Evolutionary conservation across 2,888 invertebrate species (phyloP), one percentile per base, ranked within the genome.

Genomic region (Scaptodrosophila latifasciaeformis): DNA sequence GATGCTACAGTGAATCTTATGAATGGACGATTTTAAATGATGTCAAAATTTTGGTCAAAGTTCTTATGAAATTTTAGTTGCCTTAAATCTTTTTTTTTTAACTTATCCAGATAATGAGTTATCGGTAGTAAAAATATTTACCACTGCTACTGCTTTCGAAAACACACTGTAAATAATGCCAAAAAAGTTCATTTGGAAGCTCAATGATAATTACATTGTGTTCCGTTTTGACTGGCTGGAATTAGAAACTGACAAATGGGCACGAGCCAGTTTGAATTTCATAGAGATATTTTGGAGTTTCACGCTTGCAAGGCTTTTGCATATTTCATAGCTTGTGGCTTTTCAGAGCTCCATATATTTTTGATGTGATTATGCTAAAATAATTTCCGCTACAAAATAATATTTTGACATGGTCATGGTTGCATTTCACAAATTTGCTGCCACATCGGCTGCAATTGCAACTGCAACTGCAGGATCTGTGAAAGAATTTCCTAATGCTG

Each of bases 361-460:
- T 27, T 43, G 54, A 59, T 49, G 43, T 63, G 60, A 72, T 67
- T 74, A 70, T 77, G 61, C 58, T 58, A 49, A 59, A 67, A 70
- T 68, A 62, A 77, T 70, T 70, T 77, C 59, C 66, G 67, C 56
- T 50, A 45, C 61, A 59, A 54, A 59, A 74, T 67, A 60, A 50
- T 63, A 65, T 63, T 67, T 53, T 58, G 24, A 46, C 19, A 44
- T 34, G 12, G 40, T 37, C 54, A 55, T 45, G 50, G 37, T 10
- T 37, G 6, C 17, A 15, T 37, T 15, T 17, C 37, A 34, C 53
- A 62, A 51, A 57, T 52, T 53, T 21, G 45, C 27, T 49, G 42
- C 24, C 42, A 40, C 27, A 27, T 51, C 44, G 29, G 15, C 35
- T 34, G 50, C n/a, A n/a, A 43, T 9, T 21, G n/a, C 10, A 50